These are phyloP conservation scores for Ceuthmochares aereus DNA, from an alignment of 2,113 vertebrate genomes.

Conservation along the genomic window DNA sequence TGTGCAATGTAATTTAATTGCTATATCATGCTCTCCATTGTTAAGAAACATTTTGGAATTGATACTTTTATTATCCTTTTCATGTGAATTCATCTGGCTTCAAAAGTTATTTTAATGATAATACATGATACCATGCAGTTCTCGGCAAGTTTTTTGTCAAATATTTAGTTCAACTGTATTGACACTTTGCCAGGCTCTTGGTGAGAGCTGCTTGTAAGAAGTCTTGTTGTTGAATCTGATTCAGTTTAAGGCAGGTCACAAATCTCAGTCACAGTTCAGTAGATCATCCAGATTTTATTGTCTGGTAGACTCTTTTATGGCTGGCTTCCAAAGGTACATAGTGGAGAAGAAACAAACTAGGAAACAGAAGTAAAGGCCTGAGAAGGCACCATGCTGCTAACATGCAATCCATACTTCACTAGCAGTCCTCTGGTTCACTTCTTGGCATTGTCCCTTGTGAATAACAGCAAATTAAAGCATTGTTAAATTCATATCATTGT, in stretches of 20 bases:
- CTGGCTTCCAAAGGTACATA: background rate
- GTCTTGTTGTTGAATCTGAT: constrained; percentile 38
- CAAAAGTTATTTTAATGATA: constrained; percentile 13
- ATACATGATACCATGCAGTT: background rate
- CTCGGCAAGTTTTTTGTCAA: constrained; percentile 30
- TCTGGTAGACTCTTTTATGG: constrained; percentile 10
- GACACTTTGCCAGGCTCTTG: constrained; percentile 49
- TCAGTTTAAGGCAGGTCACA: constrained; percentile 50
- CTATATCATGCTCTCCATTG: background rate
- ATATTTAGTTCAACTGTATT: constrained; percentile 31
- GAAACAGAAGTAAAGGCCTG: constrained; percentile 2
- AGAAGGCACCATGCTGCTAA: constrained; percentile 54
- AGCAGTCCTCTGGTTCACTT: background rate
- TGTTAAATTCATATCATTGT: constrained; percentile 34
- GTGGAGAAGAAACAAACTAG: background rate
- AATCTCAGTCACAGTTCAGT: constrained; percentile 39
- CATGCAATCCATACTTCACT: background rate
- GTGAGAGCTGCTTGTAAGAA: constrained; percentile 49
- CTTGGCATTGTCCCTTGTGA: constrained; percentile 6
- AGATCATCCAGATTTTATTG: constrained; percentile 13
- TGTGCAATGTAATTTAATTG: background rate
- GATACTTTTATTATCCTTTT: background rate
- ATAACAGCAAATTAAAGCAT: constrained; percentile 23
- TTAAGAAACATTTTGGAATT: background rate
- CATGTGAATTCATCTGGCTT: background rate